Percentiles rank a stretch among this genome's conserved stretches.
phyloP scores from a whole-genome alignment of 2,113 vertebrate species.

The Hippocampus guttulatus region DNA sequence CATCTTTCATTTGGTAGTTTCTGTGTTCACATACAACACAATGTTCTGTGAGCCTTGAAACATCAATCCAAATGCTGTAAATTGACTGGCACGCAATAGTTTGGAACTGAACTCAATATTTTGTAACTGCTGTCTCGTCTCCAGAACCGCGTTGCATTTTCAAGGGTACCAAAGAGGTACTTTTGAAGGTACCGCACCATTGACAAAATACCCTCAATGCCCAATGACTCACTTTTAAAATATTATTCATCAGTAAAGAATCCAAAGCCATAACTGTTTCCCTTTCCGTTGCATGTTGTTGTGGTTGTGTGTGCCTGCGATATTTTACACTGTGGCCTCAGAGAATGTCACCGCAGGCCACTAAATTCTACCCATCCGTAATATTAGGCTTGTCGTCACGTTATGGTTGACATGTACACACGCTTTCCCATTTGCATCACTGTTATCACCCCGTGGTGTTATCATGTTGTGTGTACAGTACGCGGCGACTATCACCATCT shows the following conservation, averaged over 20 bases:
- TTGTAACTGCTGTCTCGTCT: too few relatives aligned
- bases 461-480: conserved; percentile 37
- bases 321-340: conserved; percentile 7
- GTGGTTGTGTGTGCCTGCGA: conserved; percentile 3
- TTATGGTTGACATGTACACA: conserved; percentile 54
- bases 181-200: background rate
- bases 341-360: conserved; percentile 10
- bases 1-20: too few relatives aligned
- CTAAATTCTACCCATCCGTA: conserved; percentile 23
- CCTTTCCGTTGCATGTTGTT: background rate
- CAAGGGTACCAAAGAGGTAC: background rate
- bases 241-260: conserved; percentile 38
- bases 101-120: too few relatives aligned
- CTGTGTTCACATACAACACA: too few relatives aligned
- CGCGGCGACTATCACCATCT: conserved; percentile 4
- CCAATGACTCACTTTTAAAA: background rate
- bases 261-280: conserved; percentile 9
- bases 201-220: background rate
- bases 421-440: conserved; percentile 2
- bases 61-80: too few relatives aligned
- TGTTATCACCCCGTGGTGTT: conserved; percentile 11
- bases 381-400: conserved; percentile 26
- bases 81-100: too few relatives aligned
- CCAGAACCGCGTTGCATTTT: too few relatives aligned
- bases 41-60: too few relatives aligned